Evolutionary conservation across 35 echinoderm and acorn worm species (phyloP).

Genomic region (Acanthaster planci): DNA sequence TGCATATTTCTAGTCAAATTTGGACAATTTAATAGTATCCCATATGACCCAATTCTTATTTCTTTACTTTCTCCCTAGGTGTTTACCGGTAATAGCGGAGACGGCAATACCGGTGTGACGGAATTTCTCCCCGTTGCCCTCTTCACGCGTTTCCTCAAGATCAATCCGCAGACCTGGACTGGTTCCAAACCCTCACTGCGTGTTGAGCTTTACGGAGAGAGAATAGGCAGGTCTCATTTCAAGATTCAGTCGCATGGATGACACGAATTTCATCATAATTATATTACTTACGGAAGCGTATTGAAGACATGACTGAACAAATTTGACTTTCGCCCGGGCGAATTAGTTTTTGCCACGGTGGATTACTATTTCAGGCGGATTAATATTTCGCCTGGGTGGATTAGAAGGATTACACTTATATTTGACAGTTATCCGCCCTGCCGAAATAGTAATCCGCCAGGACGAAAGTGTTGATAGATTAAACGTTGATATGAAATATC

Average conservation of each 20-base stretch:
- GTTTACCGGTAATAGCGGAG: not conserved
- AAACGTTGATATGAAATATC: too few species aligned
- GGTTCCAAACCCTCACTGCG: not conserved
- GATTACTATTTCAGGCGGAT: not conserved
- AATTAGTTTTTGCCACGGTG: not conserved
- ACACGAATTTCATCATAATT: not conserved
- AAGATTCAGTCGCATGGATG: not conserved
- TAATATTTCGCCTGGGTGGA: not conserved
- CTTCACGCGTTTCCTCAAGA: not conserved
- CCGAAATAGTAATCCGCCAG: too few species aligned
- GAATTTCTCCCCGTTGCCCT: not conserved
- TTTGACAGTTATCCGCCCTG: too few species aligned
- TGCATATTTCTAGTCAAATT: too few species aligned
- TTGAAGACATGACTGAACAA: not conserved
- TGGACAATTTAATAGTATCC: too few species aligned
- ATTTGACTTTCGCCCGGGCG: not conserved
- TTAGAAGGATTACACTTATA: too few species aligned
- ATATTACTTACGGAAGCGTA: not conserved
- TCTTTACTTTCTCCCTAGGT: not conserved
- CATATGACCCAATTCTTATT: not conserved
- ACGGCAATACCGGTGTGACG: not conserved
- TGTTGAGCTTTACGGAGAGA: constrained; percentile 5
- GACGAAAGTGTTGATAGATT: too few species aligned
- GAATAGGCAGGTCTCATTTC: not conserved
- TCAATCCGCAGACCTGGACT: constrained; percentile 12